These are phyloP conservation scores for Bovichtus variegatus DNA, from an alignment of 2,797 vertebrate genomes.

Conservation along the genomic window DNA sequence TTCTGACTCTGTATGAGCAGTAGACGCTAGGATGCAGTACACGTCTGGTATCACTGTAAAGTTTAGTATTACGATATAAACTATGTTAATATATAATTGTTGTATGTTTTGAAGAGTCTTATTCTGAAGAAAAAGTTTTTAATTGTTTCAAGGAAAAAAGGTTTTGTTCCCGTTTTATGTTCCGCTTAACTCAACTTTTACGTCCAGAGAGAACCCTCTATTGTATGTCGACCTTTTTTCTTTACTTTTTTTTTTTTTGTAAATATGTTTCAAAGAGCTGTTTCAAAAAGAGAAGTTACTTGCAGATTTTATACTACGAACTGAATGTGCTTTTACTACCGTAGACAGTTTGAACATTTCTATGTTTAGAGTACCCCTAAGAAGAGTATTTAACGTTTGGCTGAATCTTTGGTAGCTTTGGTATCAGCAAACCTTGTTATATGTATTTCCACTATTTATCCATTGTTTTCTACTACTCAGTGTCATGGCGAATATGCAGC, in stretches of 20 bases:
- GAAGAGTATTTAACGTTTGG: constrained; percentile 62
- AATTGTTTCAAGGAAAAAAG: constrained; percentile 39
- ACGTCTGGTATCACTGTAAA: constrained; percentile 80
- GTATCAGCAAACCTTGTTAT: constrained; percentile 78
- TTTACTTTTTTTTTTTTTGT: constrained; percentile 73
- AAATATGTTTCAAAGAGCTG: constrained; percentile 83
- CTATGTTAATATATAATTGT: constrained; percentile 84
- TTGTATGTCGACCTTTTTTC: constrained; percentile 62
- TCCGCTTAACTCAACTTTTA: constrained; percentile 60
- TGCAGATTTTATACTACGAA: constrained; percentile 89
- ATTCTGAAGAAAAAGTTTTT: constrained; percentile 48
- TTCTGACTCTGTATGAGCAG: constrained; percentile 75
- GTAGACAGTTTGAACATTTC: constrained; percentile 76
- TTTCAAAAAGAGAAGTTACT: constrained; percentile 84
- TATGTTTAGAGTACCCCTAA: constrained; percentile 77
- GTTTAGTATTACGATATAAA: constrained; percentile 76
- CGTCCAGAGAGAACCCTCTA: constrained; percentile 70
- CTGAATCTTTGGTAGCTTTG: constrained; percentile 83
- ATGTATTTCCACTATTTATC: constrained; percentile 76
- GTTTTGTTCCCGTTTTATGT: constrained; percentile 63
- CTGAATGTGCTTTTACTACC: constrained; percentile 89
- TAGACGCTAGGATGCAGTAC: constrained; percentile 78
- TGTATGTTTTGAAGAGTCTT: constrained; percentile 70
- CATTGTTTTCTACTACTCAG: constrained; percentile 76
- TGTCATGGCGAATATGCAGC: constrained; percentile 78